Evolutionary conservation across 2,113 vertebrate genomes (phyloP).

Genomic region (Motacilla alba): DNA sequence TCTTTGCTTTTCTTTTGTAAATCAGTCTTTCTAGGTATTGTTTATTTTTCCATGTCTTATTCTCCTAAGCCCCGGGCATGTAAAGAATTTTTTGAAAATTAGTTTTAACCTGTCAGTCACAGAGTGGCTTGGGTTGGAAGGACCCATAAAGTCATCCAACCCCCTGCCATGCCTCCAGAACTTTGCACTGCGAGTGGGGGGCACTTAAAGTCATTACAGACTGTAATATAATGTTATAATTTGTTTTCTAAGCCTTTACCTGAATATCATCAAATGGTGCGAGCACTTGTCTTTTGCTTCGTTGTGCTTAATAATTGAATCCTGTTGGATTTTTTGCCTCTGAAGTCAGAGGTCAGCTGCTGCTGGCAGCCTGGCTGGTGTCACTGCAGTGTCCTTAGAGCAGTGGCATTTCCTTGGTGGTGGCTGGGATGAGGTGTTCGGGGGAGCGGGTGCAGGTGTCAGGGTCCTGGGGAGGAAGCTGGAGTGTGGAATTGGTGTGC

Average conservation of each 20-base stretch:
- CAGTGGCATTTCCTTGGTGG: background rate
- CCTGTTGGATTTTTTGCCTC: background rate
- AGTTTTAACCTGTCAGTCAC: background rate
- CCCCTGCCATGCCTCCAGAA: background rate
- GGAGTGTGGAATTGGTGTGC: background rate
- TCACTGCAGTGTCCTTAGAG: background rate
- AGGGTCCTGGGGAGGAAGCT: fast-evolving
- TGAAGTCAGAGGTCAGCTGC: background rate
- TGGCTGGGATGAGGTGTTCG: background rate
- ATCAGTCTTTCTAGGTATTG: background rate
- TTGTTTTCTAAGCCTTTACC: background rate
- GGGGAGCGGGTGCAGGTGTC: background rate
- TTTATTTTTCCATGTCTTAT: background rate
- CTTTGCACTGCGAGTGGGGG: background rate
- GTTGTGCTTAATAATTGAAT: background rate
- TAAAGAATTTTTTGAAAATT: background rate
- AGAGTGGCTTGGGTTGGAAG: background rate
- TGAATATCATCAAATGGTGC: background rate
- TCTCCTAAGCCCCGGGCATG: background rate
- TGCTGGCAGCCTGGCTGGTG: background rate
- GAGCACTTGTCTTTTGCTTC: background rate
- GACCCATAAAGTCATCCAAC: background rate
- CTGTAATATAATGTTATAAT: background rate
- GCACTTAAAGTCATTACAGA: background rate
- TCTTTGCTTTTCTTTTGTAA: background rate